phyloP scores from a whole-genome alignment of 2,888 invertebrate genomes.

The Daptonema setosum region DNA sequence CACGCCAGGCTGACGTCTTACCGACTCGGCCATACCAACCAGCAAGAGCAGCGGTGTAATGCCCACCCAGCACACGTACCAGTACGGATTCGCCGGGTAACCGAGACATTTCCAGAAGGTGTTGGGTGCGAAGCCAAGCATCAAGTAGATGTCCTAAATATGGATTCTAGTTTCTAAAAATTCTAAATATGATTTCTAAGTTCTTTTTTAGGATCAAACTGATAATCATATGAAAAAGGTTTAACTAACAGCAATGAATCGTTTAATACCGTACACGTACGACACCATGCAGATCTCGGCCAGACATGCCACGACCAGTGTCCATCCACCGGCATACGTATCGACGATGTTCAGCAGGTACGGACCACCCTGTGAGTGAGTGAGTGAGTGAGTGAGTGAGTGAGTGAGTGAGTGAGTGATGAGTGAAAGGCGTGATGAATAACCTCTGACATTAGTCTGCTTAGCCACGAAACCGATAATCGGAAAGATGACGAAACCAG shows the following conservation, averaged over 20 bases:
- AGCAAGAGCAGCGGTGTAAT: not conserved
- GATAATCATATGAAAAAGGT: too few relatives aligned
- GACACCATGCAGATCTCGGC: constrained; percentile 33
- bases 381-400: not conserved
- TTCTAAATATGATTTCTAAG: too few relatives aligned
- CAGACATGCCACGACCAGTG: constrained; percentile 33
- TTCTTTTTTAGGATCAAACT: too few relatives aligned
- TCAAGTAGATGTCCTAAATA: constrained; percentile 1
- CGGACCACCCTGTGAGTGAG: constrained; percentile 18
- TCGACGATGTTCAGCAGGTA: constrained; percentile 32
- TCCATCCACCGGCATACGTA: constrained; percentile 32
- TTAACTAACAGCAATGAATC: too few relatives aligned
- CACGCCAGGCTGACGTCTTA: too few relatives aligned
- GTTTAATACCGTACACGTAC: constrained; percentile 35
- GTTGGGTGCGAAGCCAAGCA: constrained; percentile 1
- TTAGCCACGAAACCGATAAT: constrained; percentile 5
- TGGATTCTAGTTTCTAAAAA: too few relatives aligned
- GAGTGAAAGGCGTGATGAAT: too few relatives aligned
- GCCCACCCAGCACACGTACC: constrained; percentile 3
- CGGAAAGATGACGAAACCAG: constrained; percentile 7
- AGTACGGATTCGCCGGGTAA: constrained; percentile 2
- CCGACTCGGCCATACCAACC: too few relatives aligned
- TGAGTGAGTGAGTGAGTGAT: not conserved
- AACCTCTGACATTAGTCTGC: too few relatives aligned
- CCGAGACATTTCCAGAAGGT: not conserved